Base-by-base conservation (phyloP, 1,140 invertebrate species). In the Drosophila mayri region DNA sequence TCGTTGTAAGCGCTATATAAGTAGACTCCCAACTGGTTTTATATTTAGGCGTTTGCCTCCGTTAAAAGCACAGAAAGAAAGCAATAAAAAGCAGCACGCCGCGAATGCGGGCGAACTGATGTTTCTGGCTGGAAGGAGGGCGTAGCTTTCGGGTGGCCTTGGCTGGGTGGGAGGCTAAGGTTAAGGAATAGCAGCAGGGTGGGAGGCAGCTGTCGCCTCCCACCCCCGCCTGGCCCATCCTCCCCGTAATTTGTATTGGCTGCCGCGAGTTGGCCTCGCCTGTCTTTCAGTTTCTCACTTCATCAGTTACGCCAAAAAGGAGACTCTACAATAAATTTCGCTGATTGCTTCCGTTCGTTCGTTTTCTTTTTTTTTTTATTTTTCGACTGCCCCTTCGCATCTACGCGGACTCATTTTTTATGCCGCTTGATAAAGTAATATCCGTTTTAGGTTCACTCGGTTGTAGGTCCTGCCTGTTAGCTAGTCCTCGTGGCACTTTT, bases 241-340 rank as follows among this genome's bases (percentile, higher is more conserved):
- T 35, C 57, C 38, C 35, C 20, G 35, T 38, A 55, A 71, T 75
- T 68, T 81, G 83, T 79, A 87, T 87, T 86, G 83, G 79, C 71
- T 77, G 63, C 72, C 43, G 65, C 74, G 76, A 77, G 77, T 78
- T 85, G 58, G 85, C 85, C 81, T 79, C 78, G 81, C 81, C 86
- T 90, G 86, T 90, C 85, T 90, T 85, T 90, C 85, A 90, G 86
- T 79, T 90, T 90, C 85, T 90, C 85, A 90, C 85, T 90, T 90
- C 85, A 90, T 90, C 85, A 90, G 86, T 90, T 90, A 90, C 81
- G 81, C 78, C 85, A 81, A 90, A 90, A 85, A 88, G 86, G 78
- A 90, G 85, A 90, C 86, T 90, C 81, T 76, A 88, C 81, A 90
- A 90, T 90, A 90, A 90, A 90, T 90, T 90, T 90, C 85, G 85